Percentiles rank a stretch among this genome's conserved stretches.
Conservation (phyloP, 92 coral and sea anemone species). For the Porites rus region DNA sequence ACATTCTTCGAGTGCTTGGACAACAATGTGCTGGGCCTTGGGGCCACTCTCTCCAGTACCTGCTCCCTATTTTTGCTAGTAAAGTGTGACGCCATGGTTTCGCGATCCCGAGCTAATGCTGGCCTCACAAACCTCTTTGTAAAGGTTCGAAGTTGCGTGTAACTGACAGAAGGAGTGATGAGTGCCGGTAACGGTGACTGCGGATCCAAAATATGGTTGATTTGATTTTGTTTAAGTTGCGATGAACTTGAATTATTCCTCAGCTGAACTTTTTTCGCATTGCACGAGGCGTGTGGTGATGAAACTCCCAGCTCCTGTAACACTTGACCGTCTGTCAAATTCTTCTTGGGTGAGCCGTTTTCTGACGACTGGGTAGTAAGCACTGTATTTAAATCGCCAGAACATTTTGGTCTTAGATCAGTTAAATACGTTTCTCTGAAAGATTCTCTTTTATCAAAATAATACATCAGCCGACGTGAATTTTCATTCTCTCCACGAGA, state of each 20-base stretch:
- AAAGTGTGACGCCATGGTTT: background rate
- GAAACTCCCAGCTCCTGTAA: too few species aligned
- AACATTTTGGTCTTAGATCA: too few species aligned
- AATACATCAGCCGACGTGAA: too few species aligned
- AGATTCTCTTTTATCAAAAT: too few species aligned
- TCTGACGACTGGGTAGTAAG: background rate
- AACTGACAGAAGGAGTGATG: background rate
- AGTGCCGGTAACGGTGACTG: background rate
- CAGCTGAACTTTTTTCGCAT: background rate
- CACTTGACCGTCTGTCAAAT: background rate
- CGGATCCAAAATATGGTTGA: background rate
- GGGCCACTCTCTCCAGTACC: conserved; percentile 36
- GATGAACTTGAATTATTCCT: background rate
- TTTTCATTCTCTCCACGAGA: too few species aligned
- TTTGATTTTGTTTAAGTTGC: background rate
- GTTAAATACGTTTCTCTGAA: too few species aligned
- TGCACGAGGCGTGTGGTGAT: background rate
- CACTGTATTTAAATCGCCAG: too few species aligned
- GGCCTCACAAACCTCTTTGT: background rate
- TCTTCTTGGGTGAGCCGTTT: background rate
- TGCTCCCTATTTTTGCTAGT: background rate
- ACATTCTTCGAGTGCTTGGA: conserved; percentile 37
- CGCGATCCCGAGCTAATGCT: background rate
- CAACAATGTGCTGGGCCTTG: conserved; percentile 43
- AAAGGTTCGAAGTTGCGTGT: background rate